Evolutionary conservation across 1,140 invertebrate species (phyloP), one percentile per base, ranked within the genome.

Genomic region (Drusus annulatus): DNA sequence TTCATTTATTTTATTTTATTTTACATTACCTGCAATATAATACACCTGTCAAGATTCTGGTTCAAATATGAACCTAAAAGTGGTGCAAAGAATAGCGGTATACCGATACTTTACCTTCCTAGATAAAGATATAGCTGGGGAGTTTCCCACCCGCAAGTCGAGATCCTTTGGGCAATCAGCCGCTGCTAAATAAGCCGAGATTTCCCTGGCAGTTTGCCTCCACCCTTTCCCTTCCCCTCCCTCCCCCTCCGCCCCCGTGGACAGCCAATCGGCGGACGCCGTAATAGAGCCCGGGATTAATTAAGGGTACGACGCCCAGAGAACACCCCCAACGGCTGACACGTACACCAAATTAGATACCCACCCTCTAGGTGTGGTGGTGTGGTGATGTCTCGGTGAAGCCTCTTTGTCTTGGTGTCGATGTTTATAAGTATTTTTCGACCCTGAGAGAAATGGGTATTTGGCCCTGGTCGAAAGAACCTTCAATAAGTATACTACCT

Each of bases 91-190:
- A 45, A 45, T 45, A 45, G 8, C 36, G 36, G 5, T 7, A 45
- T 10, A 45, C 13, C 1, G 36, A 45, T 13, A 5, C 25, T 28
- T 5, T 28, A 5, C 2, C 25, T 2, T 28, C 8, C 10, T 45
- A 45, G 36, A 45, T 45, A 13, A 45, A 45, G 36, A 56, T 56
- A 17, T 56, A 56, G 54, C 36, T 56, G 19, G 54, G 31, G 65
- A 60, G 76, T 36, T 78, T 81, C 69, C 62, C n/a, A 8, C 65
- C 21, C 62, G 6, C 65, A 6, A 17, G 36, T n/a, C 4, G 28
- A 19, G n/a, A 69, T 74, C 81, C 81, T 83, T 83, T 83, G 68
- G 73, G 81, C 79, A 83, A 83, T 83, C 81, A 83, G 76, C 60
- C 58, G 23, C 15, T 68, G 81, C 54, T 80, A 82, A 82, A 82